Conservation (phyloP, 2,888 invertebrate genomes). For the Drosophila diplacantha region DNA sequence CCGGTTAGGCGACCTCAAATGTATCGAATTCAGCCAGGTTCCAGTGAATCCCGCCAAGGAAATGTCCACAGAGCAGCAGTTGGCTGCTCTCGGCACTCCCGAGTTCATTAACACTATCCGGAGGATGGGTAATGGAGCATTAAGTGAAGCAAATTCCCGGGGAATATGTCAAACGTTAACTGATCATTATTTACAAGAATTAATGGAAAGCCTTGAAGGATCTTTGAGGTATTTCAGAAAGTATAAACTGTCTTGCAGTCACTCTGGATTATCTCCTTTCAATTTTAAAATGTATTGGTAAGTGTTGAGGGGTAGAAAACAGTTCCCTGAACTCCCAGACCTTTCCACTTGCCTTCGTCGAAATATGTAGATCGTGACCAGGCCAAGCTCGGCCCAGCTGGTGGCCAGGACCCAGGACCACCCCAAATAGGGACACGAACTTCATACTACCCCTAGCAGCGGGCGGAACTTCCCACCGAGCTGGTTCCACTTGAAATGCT, state of each 20-base stretch:
- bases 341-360: conserved; percentile 19
- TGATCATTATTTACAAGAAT: neutral
- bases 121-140: conserved; percentile 15
- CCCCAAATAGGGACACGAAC: conserved; percentile 14
- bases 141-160: conserved; percentile 11
- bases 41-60: conserved; percentile 19
- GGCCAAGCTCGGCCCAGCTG: conserved; percentile 25
- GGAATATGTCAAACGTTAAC: conserved; percentile 7
- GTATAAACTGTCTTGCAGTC: neutral
- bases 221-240: neutral
- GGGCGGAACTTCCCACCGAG: conserved; percentile 43
- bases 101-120: conserved; percentile 28
- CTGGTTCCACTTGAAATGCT: conserved; percentile 41
- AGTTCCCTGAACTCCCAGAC: neutral
- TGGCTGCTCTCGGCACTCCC: conserved; percentile 12
- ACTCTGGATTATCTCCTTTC: neutral
- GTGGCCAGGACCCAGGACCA: conserved; percentile 20
- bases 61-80: conserved; percentile 21
- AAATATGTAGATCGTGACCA: conserved; percentile 12
- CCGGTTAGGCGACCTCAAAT: conserved; percentile 2
- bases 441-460: conserved; percentile 27
- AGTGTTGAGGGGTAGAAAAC: no score
- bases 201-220: neutral
- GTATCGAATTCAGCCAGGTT: conserved; percentile 31
- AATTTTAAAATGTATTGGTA: neutral